These are phyloP conservation scores for Melierax canorus DNA, from an alignment of 2,113 vertebrate species.

Conservation along the genomic window DNA sequence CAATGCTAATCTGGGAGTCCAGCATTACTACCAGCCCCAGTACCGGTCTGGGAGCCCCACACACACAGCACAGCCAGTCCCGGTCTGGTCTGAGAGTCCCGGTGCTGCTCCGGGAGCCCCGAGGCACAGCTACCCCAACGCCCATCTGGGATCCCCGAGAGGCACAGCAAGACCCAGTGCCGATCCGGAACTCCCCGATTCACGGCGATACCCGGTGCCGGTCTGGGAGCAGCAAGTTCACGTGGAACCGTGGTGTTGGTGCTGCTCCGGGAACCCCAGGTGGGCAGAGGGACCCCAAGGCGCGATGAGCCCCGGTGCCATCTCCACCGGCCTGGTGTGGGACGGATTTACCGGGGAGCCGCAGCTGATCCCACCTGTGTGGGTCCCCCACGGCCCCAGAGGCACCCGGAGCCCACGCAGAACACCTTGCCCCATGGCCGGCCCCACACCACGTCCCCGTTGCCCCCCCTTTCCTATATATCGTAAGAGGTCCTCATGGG, in stretches of 20 bases:
- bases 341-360: rapidly evolving
- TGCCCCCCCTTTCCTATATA: neutral
- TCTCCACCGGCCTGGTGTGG: no score
- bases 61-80: neutral
- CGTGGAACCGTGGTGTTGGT: rapidly evolving
- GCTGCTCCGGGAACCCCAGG: rapidly evolving
- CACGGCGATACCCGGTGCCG: rapidly evolving
- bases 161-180: neutral
- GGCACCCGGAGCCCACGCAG: rapidly evolving
- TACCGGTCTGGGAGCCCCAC: rapidly evolving
- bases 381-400: neutral
- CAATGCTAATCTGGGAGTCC: neutral
- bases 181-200: rapidly evolving
- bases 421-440: neutral
- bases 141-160: neutral
- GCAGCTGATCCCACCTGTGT: neutral
- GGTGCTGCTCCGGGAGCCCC: no score
- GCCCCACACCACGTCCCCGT: neutral
- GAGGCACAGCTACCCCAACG: no score
- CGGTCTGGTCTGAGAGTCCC: no score
- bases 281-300: rapidly evolving
- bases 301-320: rapidly evolving
- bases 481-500: rapidly evolving
- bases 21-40: no score
- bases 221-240: neutral